Evolutionary conservation across 1,140 invertebrate species (phyloP).

Genomic region (Drosophila pruinosa): DNA sequence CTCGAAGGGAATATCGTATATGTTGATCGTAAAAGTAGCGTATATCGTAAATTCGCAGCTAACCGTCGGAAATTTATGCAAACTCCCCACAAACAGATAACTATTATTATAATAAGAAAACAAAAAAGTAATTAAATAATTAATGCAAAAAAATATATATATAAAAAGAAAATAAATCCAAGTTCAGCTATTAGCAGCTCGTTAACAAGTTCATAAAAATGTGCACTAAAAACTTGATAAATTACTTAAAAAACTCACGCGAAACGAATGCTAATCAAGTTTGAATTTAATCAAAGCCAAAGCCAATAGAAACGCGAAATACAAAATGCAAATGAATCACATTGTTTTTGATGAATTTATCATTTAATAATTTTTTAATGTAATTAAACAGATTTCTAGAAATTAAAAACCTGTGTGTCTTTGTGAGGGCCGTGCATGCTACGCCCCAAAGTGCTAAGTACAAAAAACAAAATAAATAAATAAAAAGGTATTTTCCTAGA

Average conservation of each 20-base stretch:
- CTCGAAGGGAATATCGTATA: conserved; percentile 22
- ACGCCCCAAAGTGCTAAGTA: neutral
- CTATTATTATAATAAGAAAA: conserved; percentile 1
- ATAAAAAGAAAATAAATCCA: conserved; percentile 13
- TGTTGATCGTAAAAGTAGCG: conserved; percentile 29
- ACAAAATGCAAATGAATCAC: conserved; percentile 53
- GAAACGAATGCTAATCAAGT: conserved; percentile 49
- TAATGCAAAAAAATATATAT: conserved; percentile 4
- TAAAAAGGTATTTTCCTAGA: conserved; percentile 33
- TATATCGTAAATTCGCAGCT: conserved; percentile 12
- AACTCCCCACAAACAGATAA: conserved; percentile 26
- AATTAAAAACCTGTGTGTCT: conserved; percentile 61
- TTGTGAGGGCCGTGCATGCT: conserved; percentile 51
- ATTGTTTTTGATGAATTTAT: conserved; percentile 57
- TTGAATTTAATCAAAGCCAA: conserved; percentile 36
- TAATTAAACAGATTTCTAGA: conserved; percentile 52
- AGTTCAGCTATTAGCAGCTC: conserved; percentile 48
- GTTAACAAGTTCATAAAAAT: conserved; percentile 29
- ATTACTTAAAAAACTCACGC: conserved; percentile 52
- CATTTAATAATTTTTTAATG: conserved; percentile 65
- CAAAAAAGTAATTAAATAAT: conserved; percentile 1
- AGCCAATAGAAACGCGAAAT: conserved; percentile 17
- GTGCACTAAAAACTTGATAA: conserved; percentile 31
- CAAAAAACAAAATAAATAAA: conserved; percentile 7
- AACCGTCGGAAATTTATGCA: conserved; percentile 43